Conservation (phyloP, 2,113 vertebrate genomes). For the Sceloporus tristichus region DNA sequence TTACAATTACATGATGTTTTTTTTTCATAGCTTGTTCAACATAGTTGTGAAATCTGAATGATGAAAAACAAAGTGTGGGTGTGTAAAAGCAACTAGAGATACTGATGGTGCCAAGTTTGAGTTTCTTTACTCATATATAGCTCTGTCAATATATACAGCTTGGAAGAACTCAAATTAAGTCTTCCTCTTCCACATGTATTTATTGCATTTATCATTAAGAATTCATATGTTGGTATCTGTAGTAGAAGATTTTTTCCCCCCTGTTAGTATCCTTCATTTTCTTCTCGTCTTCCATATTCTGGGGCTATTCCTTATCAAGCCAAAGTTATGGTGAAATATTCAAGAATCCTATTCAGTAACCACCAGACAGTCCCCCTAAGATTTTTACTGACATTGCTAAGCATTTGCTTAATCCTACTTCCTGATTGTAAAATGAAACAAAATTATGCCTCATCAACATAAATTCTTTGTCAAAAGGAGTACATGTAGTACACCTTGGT, state of each 20-base stretch:
- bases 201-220: neutral
- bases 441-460: neutral
- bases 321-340: neutral
- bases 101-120: neutral
- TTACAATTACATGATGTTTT: rapidly evolving
- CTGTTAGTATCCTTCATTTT: neutral
- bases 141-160: no score
- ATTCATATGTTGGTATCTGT: neutral
- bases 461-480: neutral
- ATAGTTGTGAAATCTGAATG: conserved; percentile 38
- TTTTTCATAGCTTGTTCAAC: neutral
- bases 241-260: neutral
- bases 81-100: conserved; percentile 23
- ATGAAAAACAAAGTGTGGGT: conserved; percentile 50
- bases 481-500: neutral
- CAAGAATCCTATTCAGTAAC: neutral
- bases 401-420: neutral
- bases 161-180: neutral
- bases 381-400: neutral
- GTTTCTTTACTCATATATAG: neutral
- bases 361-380: neutral
- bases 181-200: neutral
- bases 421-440: neutral
- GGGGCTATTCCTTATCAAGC: no score
- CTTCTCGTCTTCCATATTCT: neutral